Evolutionary conservation across 2,888 invertebrate genomes (phyloP).

Genomic region (Synanthedon formicaeformis): DNA sequence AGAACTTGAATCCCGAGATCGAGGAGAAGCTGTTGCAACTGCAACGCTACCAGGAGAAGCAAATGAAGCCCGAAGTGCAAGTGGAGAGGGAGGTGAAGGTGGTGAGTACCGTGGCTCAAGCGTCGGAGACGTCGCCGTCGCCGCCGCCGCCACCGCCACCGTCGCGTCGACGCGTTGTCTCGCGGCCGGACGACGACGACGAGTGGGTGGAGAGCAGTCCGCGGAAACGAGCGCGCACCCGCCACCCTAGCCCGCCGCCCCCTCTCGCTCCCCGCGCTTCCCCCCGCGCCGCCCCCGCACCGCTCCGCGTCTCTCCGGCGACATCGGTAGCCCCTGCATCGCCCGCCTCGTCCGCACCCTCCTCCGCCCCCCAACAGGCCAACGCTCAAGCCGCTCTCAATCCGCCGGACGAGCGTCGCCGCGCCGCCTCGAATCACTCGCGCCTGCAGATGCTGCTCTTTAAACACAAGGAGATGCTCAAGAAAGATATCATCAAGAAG

Average conservation of each 20-base stretch:
- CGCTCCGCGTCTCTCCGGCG: constrained; percentile 40
- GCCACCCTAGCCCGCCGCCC: constrained; percentile 5
- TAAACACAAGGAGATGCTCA: constrained; percentile 91
- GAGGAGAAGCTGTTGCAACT: constrained; percentile 91
- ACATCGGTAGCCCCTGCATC: constrained; percentile 44
- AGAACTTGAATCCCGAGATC: constrained; percentile 91
- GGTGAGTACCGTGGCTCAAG: constrained; percentile 9
- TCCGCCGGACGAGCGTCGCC: constrained; percentile 59
- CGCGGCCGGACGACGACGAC: constrained; percentile 45
- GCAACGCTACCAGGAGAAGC: constrained; percentile 86
- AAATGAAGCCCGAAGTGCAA: constrained; percentile 74
- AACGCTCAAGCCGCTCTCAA: constrained; percentile 18
- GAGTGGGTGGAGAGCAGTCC: constrained; percentile 56
- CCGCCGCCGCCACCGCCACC: constrained; percentile 37
- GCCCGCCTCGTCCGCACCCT: constrained; percentile 11
- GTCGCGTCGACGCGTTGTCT: constrained; percentile 25
- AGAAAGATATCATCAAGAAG: constrained; percentile 93
- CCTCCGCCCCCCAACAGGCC: constrained; percentile 5
- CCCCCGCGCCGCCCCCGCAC: constrained; percentile 14
- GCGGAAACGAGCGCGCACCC: constrained; percentile 29
- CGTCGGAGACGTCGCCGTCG: constrained; percentile 4
- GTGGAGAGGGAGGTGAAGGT: constrained; percentile 45
- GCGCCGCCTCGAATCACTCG: constrained; percentile 66
- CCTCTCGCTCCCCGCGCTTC: constrained; percentile 12
- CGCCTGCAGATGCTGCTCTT: constrained; percentile 81